phyloP scores from a whole-genome alignment of 2,888 invertebrate genomes.

The Sinhomidia bicolor region DNA sequence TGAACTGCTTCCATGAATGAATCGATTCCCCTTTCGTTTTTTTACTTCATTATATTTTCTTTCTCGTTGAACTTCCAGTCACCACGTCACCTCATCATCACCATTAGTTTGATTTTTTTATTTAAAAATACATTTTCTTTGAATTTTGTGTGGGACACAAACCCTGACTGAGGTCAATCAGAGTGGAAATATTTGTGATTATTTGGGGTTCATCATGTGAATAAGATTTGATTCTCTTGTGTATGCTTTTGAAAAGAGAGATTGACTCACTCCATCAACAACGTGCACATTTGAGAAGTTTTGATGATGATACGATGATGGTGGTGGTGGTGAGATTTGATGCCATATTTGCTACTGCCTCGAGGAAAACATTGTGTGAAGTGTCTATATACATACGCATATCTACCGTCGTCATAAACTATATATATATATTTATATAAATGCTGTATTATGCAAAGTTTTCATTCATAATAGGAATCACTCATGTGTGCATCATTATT shows the following conservation, averaged over 20 bases:
- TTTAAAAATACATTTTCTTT: no score
- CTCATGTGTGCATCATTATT: conserved; percentile 62
- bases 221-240: conserved; percentile 63
- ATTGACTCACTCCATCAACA: conserved; percentile 58
- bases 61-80: neutral
- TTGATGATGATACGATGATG: neutral
- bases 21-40: conserved; percentile 28
- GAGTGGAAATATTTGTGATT: conserved; percentile 70
- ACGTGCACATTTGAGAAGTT: conserved; percentile 3
- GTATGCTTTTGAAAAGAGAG: conserved; percentile 53
- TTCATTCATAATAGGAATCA: conserved; percentile 24
- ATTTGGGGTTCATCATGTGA: conserved; percentile 64
- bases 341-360: conserved; percentile 23
- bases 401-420: no score
- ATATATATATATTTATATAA: neutral
- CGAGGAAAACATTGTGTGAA: conserved; percentile 47
- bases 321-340: neutral
- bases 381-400: neutral
- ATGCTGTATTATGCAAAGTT: neutral
- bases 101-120: neutral
- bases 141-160: conserved; percentile 37
- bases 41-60: conserved; percentile 44
- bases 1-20: conserved; percentile 7
- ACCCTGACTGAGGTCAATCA: conserved; percentile 63
- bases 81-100: neutral